These are phyloP conservation scores for Malachius bipustulatus DNA, from an alignment of 2,888 invertebrate species.

Conservation along the genomic window DNA sequence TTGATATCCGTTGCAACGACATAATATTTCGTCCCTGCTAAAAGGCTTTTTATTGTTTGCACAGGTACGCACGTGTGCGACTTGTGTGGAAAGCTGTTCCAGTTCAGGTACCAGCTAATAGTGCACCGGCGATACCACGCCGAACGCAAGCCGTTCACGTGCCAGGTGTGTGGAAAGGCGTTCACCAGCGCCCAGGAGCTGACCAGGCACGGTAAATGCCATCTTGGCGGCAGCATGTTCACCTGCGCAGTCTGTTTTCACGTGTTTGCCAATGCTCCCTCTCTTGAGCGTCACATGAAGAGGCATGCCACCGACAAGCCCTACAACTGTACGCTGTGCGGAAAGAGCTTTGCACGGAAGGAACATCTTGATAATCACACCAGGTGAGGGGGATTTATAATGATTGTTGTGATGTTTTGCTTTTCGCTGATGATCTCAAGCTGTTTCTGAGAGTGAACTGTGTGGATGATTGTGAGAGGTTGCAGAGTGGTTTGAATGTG, in stretches of 20 bases:
- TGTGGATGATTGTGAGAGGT: too few species aligned
- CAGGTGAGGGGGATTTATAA: too few species aligned
- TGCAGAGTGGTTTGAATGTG: too few species aligned
- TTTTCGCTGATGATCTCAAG: too few species aligned
- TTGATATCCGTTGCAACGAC: too few species aligned
- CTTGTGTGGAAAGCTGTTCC: constrained; percentile 77
- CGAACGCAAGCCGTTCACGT: constrained; percentile 72
- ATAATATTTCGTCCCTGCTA: too few species aligned
- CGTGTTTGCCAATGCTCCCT: constrained; percentile 59
- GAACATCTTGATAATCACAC: constrained; percentile 80
- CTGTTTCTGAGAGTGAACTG: too few species aligned
- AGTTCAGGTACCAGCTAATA: constrained; percentile 76
- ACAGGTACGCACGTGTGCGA: constrained; percentile 63
- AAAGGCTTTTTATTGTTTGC: background rate
- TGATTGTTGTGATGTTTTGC: too few species aligned
- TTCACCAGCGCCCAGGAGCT: constrained; percentile 70
- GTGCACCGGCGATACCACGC: constrained; percentile 79
- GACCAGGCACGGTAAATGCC: constrained; percentile 73
- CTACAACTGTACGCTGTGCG: constrained; percentile 74
- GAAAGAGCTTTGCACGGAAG: constrained; percentile 76
- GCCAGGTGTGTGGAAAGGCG: constrained; percentile 69
- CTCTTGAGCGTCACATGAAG: constrained; percentile 66
- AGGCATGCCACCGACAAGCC: constrained; percentile 74
- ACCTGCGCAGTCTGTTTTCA: constrained; percentile 62
- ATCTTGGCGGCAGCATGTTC: constrained; percentile 66